A percentile compares a stretch with the other conserved stretches of the same genome.
Evolutionary conservation across 2,888 invertebrate species (phyloP).

Genomic region (Oscheius onirici): DNA sequence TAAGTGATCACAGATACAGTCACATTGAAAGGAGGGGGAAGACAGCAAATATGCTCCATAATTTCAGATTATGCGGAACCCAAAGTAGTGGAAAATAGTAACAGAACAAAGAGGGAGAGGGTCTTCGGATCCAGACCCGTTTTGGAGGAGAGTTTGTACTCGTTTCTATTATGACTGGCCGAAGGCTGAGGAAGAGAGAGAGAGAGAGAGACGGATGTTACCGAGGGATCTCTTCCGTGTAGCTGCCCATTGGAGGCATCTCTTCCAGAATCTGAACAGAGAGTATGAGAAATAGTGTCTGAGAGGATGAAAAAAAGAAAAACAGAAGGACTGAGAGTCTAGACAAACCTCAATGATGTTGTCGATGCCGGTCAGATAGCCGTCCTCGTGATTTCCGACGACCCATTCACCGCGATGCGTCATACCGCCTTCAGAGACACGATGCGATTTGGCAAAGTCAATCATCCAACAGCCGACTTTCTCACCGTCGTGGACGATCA

Average conservation of each 20-base stretch:
- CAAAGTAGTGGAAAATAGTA: not conserved
- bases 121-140: slow-evolving; percentile 12
- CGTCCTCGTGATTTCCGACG: slow-evolving; percentile 96
- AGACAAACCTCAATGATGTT: slow-evolving; percentile 79
- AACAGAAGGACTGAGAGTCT: no score
- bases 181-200: not conserved
- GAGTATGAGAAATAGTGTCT: not conserved
- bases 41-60: slow-evolving; percentile 13
- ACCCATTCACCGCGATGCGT: slow-evolving; percentile 86
- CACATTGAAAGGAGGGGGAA: no score
- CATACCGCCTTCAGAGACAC: slow-evolving; percentile 77
- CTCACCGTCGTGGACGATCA: slow-evolving; percentile 89
- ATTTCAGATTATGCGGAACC: slow-evolving; percentile 16
- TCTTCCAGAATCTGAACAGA: slow-evolving; percentile 49
- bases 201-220: no score
- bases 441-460: slow-evolving; percentile 92
- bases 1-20: no score
- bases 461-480: slow-evolving; percentile 94
- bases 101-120: slow-evolving; percentile 1
- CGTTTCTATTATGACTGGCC: slow-evolving; percentile 30
- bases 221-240: slow-evolving; percentile 40
- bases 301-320: no score
- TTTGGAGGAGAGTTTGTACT: slow-evolving; percentile 10
- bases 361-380: slow-evolving; percentile 90
- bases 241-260: slow-evolving; percentile 43